Evolutionary conservation across 1,140 invertebrate genomes (phyloP).

Genomic region (Oscheius sp.): DNA sequence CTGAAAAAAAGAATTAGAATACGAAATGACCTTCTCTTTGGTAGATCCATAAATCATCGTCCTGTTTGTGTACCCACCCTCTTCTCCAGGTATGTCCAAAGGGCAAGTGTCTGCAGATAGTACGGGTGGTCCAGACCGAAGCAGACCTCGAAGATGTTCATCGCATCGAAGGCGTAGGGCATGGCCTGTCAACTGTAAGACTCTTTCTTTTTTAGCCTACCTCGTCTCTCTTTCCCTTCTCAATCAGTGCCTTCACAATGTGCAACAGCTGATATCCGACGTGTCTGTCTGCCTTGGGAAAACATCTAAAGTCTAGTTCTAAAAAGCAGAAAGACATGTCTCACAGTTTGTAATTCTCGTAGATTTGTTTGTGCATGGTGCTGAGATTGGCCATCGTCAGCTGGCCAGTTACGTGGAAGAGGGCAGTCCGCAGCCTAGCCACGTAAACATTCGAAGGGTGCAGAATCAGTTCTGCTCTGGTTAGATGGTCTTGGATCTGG

Average conservation of each 20-base stretch:
- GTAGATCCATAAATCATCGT: background rate
- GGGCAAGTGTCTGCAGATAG: slow-evolving; percentile 43
- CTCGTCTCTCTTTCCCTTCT: slow-evolving; percentile 41
- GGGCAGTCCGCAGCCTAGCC: slow-evolving; percentile 37
- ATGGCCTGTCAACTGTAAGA: slow-evolving; percentile 21
- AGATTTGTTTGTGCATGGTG: slow-evolving; percentile 43
- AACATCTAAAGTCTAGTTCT: slow-evolving; percentile 27
- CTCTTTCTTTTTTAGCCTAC: slow-evolving; percentile 2
- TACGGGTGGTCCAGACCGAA: slow-evolving; percentile 47
- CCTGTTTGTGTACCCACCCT: slow-evolving; percentile 17
- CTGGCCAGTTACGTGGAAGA: slow-evolving; percentile 40
- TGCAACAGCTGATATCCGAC: slow-evolving; percentile 44
- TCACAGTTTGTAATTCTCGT: slow-evolving; percentile 41
- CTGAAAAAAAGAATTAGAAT: background rate
- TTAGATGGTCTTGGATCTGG: slow-evolving; percentile 30
- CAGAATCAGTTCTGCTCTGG: slow-evolving; percentile 33
- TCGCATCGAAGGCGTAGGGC: slow-evolving; percentile 44
- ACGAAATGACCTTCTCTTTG: background rate
- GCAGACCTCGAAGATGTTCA: slow-evolving; percentile 47
- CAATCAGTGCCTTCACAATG: slow-evolving; percentile 42
- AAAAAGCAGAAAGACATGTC: background rate
- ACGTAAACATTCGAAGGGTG: slow-evolving; percentile 44
- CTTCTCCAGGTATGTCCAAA: slow-evolving; percentile 46
- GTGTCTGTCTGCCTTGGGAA: slow-evolving; percentile 43
- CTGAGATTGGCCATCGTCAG: slow-evolving; percentile 31